phyloP scores from a whole-genome alignment of 2,888 invertebrate species.

The Epistrophella euchroma region DNA sequence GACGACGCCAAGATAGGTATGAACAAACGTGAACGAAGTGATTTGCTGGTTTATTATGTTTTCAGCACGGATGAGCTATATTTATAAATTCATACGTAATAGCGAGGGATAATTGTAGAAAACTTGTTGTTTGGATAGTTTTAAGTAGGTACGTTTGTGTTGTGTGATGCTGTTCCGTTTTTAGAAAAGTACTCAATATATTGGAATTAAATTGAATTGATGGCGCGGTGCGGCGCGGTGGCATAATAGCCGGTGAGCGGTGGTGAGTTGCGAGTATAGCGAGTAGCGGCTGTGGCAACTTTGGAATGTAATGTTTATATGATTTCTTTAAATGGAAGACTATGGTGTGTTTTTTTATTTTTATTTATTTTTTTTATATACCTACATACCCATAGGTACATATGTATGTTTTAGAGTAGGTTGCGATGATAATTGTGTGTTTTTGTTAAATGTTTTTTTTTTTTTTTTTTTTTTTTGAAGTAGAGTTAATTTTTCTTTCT shows the following conservation, averaged over 20 bases:
- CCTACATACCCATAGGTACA: neutral
- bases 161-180: constrained; percentile 70
- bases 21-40: constrained; percentile 51
- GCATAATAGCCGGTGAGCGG: constrained; percentile 14
- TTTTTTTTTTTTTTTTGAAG: constrained; percentile 21
- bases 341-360: constrained; percentile 39
- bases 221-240: constrained; percentile 13
- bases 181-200: constrained; percentile 74
- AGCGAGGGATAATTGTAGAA: constrained; percentile 67
- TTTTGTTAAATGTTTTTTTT: constrained; percentile 28
- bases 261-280: neutral
- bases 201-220: constrained; percentile 75
- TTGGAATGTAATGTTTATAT: constrained; percentile 55
- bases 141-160: constrained; percentile 41
- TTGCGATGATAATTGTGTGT: constrained; percentile 38
- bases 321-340: constrained; percentile 50
- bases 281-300: neutral
- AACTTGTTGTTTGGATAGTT: constrained; percentile 53
- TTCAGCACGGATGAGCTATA: constrained; percentile 71
- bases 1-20: constrained; percentile 40
- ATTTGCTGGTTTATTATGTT: constrained; percentile 73
- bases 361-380: constrained; percentile 1
- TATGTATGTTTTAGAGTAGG: constrained; percentile 21
- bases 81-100: constrained; percentile 69
- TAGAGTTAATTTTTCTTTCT: constrained; percentile 31